Evolutionary conservation across 2,113 vertebrate genomes (phyloP).

Genomic region (Chaetops frenatus): DNA sequence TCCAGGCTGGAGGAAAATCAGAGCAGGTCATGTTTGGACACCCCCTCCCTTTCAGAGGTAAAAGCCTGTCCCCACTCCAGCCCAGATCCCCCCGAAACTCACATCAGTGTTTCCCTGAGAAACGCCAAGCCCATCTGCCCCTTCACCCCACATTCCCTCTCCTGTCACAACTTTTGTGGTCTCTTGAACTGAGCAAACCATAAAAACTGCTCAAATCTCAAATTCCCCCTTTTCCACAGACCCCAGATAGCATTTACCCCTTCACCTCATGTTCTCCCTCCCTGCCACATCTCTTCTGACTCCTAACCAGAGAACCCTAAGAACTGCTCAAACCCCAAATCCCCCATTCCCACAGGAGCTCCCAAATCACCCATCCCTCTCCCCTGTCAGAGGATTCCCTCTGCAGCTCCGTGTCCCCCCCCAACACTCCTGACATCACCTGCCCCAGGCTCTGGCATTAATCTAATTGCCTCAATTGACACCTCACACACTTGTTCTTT

Average conservation of each 20-base stretch:
- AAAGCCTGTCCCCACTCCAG: background rate
- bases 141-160: fast-evolving
- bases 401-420: background rate
- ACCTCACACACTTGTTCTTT: background rate
- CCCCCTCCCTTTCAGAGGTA: background rate
- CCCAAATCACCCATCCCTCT: fast-evolving
- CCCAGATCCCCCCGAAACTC: background rate
- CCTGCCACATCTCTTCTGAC: background rate
- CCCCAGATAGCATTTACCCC: fast-evolving
- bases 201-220: background rate
- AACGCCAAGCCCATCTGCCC: background rate
- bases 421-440: background rate
- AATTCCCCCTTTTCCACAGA: background rate
- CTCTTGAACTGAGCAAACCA: background rate
- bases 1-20: background rate
- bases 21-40: background rate
- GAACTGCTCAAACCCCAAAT: background rate
- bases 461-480: background rate
- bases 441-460: background rate
- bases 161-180: background rate
- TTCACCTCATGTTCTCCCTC: fast-evolving
- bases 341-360: background rate
- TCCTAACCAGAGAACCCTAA: background rate
- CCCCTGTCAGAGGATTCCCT: background rate
- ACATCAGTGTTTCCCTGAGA: fast-evolving